Conservation (phyloP, 1,140 invertebrate genomes). For the Neomicropteryx cornuta region DNA sequence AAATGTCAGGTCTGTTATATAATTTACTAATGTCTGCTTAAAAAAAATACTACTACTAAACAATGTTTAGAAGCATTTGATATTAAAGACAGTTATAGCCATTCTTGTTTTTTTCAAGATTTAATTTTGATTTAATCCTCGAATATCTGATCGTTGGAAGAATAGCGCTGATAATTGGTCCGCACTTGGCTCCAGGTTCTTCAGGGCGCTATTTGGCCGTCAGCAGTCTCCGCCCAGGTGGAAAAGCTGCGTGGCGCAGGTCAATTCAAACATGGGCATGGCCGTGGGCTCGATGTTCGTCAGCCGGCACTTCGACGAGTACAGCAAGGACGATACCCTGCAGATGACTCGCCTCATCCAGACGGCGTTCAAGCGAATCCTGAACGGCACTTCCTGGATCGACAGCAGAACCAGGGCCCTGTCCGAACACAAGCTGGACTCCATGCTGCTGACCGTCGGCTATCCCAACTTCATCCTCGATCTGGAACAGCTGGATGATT, state of each 20-base stretch:
- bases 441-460: constrained; percentile 78
- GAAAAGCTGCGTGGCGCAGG: constrained; percentile 74
- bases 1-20: too few species aligned
- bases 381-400: constrained; percentile 57
- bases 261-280: constrained; percentile 76
- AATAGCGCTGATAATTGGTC: too few species aligned
- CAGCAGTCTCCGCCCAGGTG: constrained; percentile 64
- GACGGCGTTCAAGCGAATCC: constrained; percentile 50
- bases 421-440: constrained; percentile 69
- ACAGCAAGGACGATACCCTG: constrained; percentile 71
- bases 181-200: constrained; percentile 61
- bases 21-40: too few species aligned
- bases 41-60: too few species aligned
- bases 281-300: constrained; percentile 78
- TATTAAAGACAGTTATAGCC: too few species aligned
- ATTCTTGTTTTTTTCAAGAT: too few species aligned
- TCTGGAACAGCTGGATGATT: constrained; percentile 52
- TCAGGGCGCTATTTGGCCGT: constrained; percentile 59
- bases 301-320: constrained; percentile 72
- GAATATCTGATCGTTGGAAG: too few species aligned
- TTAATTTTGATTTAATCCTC: too few species aligned
- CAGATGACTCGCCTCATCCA: constrained; percentile 78
- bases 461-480: constrained; percentile 81
- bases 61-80: too few species aligned
- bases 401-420: constrained; percentile 65